Evolutionary conservation across 2,113 vertebrate species (phyloP).

Genomic region (Pollachius pollachius): DNA sequence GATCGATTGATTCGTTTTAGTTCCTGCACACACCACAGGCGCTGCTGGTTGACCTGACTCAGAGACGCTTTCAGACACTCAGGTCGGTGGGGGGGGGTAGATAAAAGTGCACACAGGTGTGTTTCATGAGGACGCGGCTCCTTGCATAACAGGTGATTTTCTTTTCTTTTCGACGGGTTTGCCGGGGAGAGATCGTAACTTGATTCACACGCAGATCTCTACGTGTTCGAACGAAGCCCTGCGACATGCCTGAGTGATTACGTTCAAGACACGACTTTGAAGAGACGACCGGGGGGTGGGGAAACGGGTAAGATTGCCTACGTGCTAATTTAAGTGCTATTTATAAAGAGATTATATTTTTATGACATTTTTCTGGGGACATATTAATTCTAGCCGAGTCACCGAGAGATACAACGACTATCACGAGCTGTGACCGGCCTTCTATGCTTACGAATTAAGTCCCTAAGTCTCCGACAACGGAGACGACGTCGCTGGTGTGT

Average conservation of each 20-base stretch:
- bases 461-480: conserved; percentile 24
- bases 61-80: not conserved
- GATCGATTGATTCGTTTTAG: conserved; percentile 29
- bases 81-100: conserved; percentile 26
- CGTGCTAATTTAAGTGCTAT: conserved; percentile 71
- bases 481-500: conserved; percentile 34
- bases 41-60: not conserved
- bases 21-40: conserved; percentile 5
- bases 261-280: conserved; percentile 18
- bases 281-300: conserved; percentile 49
- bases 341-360: not conserved
- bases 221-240: conserved; percentile 60
- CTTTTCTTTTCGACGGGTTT: conserved; percentile 9
- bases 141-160: not conserved
- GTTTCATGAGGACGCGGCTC: no score
- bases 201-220: no score
- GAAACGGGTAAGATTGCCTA: conserved; percentile 68
- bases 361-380: conserved; percentile 30
- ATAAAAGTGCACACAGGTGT: no score
- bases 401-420: conserved; percentile 25
- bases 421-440: conserved; percentile 35
- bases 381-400: conserved; percentile 46
- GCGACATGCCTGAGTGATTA: conserved; percentile 66
- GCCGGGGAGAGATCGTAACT: conserved; percentile 46
- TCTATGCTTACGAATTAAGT: conserved; percentile 11